phyloP scores from a whole-genome alignment of 2,888 invertebrate species.

The Polydesmus complanatus region DNA sequence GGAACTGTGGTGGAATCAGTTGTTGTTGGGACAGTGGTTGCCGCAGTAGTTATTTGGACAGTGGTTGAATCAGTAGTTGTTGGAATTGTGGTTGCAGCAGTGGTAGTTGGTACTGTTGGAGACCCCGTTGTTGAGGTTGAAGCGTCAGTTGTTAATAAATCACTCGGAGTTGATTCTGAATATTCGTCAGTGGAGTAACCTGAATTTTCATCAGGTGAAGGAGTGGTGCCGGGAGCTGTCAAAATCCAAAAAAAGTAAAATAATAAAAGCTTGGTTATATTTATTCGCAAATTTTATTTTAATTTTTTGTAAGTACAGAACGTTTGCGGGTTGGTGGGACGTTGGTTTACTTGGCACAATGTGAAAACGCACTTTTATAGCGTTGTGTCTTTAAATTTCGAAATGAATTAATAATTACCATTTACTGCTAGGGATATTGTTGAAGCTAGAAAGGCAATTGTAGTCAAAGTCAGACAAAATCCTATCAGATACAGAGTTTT shows the following conservation, averaged over 20 bases:
- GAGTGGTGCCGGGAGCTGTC: not conserved
- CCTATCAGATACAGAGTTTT: not conserved
- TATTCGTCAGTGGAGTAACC: not conserved
- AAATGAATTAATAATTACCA: not conserved
- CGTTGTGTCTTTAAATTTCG: not conserved
- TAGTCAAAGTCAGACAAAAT: not conserved
- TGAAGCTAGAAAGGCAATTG: not conserved
- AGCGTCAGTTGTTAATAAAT: not conserved
- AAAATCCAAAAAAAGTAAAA: too few species aligned
- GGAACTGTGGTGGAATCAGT: not conserved
- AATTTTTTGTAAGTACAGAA: not conserved
- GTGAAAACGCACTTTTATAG: not conserved
- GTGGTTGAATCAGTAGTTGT: not conserved
- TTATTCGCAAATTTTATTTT: too few species aligned
- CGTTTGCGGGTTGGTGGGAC: not conserved
- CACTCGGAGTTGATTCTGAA: not conserved
- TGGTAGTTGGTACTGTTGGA: not conserved
- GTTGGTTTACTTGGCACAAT: not conserved
- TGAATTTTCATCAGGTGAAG: not conserved
- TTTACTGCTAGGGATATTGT: not conserved
- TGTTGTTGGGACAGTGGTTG: not conserved
- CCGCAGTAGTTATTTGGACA: not conserved
- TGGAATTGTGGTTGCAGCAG: not conserved
- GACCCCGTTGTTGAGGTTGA: not conserved
- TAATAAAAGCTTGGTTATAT: too few species aligned